Evolutionary conservation across 2,113 vertebrate genomes (phyloP).

Genomic region (Emydura subglobosa): DNA sequence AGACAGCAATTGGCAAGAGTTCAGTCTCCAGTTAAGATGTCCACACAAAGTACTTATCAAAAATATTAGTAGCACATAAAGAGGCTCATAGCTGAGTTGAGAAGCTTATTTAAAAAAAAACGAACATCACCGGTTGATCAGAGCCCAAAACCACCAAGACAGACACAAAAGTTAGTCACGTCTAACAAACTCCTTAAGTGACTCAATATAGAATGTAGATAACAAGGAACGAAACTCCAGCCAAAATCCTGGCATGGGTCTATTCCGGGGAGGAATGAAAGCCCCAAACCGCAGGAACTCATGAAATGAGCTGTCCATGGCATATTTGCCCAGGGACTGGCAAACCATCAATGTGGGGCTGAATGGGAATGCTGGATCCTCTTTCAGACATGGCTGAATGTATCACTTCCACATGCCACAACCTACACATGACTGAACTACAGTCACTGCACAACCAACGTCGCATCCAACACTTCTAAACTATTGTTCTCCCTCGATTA

Average conservation of each 20-base stretch:
- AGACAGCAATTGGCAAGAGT: background rate
- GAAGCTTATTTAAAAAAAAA: background rate
- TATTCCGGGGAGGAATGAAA: background rate
- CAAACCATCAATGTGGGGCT: background rate
- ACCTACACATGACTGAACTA: background rate
- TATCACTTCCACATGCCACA: background rate
- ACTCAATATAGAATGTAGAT: background rate
- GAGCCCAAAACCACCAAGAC: background rate
- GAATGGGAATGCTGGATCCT: background rate
- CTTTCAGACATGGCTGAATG: background rate
- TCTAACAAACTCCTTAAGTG: background rate
- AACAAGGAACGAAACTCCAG: background rate
- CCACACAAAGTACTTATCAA: background rate
- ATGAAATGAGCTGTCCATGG: background rate
- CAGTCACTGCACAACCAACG: background rate
- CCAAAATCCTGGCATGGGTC: background rate
- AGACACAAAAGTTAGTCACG: background rate
- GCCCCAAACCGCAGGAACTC: background rate
- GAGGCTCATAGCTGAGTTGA: too few relatives aligned
- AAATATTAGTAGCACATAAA: background rate
- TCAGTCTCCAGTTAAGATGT: background rate
- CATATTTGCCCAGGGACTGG: background rate
- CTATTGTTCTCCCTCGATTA: background rate
- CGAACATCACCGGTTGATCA: background rate
- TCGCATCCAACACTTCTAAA: background rate